Base-by-base conservation (phyloP, 2,888 invertebrate genomes). In the Sussaba pulchella region DNA sequence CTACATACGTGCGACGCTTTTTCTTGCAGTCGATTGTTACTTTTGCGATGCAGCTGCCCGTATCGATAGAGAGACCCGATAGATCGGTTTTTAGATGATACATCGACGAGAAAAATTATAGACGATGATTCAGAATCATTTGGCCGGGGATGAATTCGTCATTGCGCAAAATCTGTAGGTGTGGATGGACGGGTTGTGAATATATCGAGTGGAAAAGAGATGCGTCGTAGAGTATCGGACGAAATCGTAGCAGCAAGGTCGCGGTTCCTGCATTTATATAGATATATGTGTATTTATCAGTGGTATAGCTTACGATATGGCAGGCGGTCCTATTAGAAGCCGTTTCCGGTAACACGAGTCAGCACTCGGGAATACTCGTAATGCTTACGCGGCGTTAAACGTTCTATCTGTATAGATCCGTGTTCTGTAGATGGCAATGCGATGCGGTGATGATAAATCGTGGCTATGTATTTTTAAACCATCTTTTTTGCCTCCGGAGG, bases 311-410 rank as follows among this genome's bases (percentile, higher is more conserved):
- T 61, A 64, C 63, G 79, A 57, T 57, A 69, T 36, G 64, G 71
- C 31, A 45, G 69, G 61, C 47, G 54, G 73, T 80, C 86, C 90
- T 89, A 91, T 91, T 91, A 91, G 84, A 80, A 75, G 82, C 50
- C 41, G 78, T 88, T 88, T 91, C 91, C 91, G 90, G 89, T 89
- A 89, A 91, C 91, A 91, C 86, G 90, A 90, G 88, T 90, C 87
- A 90, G 91, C 91, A 91, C 91, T 91, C 89, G 87, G 87, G 80
- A 81, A 80, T 74, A 76, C 72, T 73, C 54, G 71, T 82, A 78
- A 78, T 45, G 84, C 83, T 86, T 82, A 83, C 83, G 82, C 78
- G 73, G 77, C 66, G 24, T 71, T 72, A n/a, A 77, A 77, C 72
- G 72, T 71, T 70, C 31, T 70, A 19, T 72, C 64, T 57, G 45